These are phyloP conservation scores for Agrochola litura DNA, from an alignment of 2,888 invertebrate genomes.

Conservation along the genomic window DNA sequence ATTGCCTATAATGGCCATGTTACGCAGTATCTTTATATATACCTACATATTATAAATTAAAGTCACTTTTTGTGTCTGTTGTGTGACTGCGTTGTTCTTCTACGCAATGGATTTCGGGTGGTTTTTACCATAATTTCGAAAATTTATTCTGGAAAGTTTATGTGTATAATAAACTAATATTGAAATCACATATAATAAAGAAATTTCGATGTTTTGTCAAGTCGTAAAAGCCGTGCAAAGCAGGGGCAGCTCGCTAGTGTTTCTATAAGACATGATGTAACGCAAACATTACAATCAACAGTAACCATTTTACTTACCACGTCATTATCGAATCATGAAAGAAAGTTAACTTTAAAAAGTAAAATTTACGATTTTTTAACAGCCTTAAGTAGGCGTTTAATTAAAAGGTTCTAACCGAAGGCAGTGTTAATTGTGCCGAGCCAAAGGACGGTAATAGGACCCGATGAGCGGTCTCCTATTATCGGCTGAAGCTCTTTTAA, in stretches of 20 bases:
- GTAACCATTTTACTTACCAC: not conserved
- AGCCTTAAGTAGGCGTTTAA: slow-evolving; percentile 42
- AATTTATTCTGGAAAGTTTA: no score
- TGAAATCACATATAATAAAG: no score
- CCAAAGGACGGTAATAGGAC: slow-evolving; percentile 46
- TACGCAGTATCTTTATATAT: no score
- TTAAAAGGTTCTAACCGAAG: slow-evolving; percentile 50
- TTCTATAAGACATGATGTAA: not conserved
- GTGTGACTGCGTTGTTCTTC: no score
- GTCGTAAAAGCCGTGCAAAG: not conserved
- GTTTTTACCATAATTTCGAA: no score
- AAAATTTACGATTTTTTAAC: slow-evolving; percentile 44
- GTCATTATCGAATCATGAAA: not conserved
- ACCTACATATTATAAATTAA: no score
- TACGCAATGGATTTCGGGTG: no score
- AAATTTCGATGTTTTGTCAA: no score
- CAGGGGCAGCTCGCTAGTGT: not conserved
- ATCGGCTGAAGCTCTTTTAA: slow-evolving; percentile 48
- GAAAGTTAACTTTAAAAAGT: not conserved
- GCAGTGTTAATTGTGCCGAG: slow-evolving; percentile 54
- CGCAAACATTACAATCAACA: not conserved
- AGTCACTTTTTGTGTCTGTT: no score
- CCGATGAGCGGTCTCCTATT: slow-evolving; percentile 51
- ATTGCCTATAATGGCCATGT: not conserved
- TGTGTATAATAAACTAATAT: no score